These are phyloP conservation scores for Cosmorhoe ocellata DNA, from an alignment of 2,888 invertebrate genomes.

Conservation along the genomic window DNA sequence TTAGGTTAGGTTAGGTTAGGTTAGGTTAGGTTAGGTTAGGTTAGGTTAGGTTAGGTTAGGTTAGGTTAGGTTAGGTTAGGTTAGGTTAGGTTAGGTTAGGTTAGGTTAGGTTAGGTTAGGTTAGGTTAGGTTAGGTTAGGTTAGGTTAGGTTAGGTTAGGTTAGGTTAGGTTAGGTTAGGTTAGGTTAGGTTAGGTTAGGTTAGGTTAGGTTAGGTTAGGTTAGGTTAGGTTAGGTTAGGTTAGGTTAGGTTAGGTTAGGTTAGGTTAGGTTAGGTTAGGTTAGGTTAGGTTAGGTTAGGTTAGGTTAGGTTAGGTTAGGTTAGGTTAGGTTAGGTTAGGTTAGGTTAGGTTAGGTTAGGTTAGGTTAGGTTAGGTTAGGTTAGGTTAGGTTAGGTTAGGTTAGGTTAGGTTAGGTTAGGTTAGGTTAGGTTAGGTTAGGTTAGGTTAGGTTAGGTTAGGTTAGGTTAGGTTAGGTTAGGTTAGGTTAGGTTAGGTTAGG, in stretches of 20 bases:
- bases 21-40: constrained; percentile 32
- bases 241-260: constrained; percentile 25
- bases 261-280: constrained; percentile 27
- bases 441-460: constrained; percentile 12
- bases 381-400: constrained; percentile 26
- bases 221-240: constrained; percentile 9
- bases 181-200: constrained; percentile 8
- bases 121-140: constrained; percentile 24
- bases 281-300: constrained; percentile 27
- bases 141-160: constrained; percentile 8
- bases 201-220: constrained; percentile 8
- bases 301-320: constrained; percentile 21
- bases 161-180: too few species aligned
- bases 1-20: constrained; percentile 31
- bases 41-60: constrained; percentile 31
- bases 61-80: constrained; percentile 28
- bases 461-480: constrained; percentile 10
- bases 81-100: constrained; percentile 19
- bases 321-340: constrained; percentile 23
- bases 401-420: constrained; percentile 28
- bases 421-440: constrained; percentile 13
- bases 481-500: constrained; percentile 4
- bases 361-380: constrained; percentile 29
- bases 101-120: constrained; percentile 31
- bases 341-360: constrained; percentile 20